Percentiles rank a stretch among this genome's conserved stretches.
Evolutionary conservation across 23 tunicate species (phyloP).

Genomic region (Diplosoma virens): DNA sequence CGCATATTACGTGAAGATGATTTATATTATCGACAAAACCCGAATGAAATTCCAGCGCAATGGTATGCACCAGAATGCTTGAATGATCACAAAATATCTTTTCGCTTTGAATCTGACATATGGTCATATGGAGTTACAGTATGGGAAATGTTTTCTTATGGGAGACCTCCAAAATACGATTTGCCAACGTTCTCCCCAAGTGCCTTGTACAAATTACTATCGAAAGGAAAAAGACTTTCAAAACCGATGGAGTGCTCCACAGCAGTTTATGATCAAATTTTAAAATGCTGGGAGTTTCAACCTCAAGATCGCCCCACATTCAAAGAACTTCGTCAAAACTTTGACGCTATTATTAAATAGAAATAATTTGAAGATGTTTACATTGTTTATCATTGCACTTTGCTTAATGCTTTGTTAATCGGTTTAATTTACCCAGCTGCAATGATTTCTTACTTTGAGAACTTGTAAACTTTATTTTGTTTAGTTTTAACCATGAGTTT

Average conservation of each 20-base stretch:
- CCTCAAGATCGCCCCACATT: conserved; percentile 51
- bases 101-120: conserved; percentile 67
- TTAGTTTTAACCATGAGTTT: no score
- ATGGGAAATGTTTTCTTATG: conserved; percentile 95
- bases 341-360: no score
- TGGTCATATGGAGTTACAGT: conserved; percentile 88
- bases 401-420: conserved; percentile 1
- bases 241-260: conserved; percentile 69
- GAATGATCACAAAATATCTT: background rate
- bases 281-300: conserved; percentile 71
- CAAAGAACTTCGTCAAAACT: conserved; percentile 11
- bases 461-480: no score
- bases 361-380: no score
- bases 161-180: conserved; percentile 54
- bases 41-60: conserved; percentile 77
- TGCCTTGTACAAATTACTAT: conserved; percentile 12
- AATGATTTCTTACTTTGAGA: no score
- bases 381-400: no score
- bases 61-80: conserved; percentile 99
- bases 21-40: conserved; percentile 66
- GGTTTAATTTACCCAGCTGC: no score
- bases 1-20: conserved; percentile 47
- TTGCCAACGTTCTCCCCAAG: background rate
- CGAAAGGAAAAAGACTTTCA: conserved; percentile 44
- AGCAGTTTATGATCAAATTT: conserved; percentile 49